phyloP scores from a whole-genome alignment of 2,797 vertebrate genomes.

The Peromyscus attwateri region DNA sequence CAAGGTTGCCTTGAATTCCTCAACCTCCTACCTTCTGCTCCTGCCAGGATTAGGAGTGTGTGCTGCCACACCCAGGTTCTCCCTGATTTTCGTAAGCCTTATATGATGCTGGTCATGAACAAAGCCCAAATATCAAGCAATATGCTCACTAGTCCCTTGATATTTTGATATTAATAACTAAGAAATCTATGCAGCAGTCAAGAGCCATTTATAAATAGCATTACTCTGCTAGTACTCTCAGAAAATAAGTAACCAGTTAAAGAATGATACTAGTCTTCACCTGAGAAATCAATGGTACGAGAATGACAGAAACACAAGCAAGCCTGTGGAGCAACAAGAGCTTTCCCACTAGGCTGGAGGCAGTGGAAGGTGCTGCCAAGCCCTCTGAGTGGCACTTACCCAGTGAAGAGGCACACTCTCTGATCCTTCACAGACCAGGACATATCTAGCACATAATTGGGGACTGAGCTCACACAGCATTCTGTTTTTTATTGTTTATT shows the following conservation, averaged over 20 bases:
- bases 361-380: neutral
- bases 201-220: conserved; percentile 82
- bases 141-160: neutral
- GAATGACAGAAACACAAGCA: conserved; percentile 66
- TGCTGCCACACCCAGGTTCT: neutral
- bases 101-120: neutral
- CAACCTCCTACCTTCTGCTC: neutral
- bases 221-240: conserved; percentile 76
- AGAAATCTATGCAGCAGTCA: conserved; percentile 24
- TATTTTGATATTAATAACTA: conserved; percentile 23
- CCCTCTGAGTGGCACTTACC: neutral
- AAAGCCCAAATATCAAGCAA: neutral
- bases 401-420: neutral
- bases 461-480: neutral
- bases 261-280: conserved; percentile 78
- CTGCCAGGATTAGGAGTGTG: neutral
- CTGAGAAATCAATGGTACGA: conserved; percentile 79
- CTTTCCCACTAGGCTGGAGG: neutral
- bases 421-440: neutral
- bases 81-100: neutral
- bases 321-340: neutral
- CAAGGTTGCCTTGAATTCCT: neutral
- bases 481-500: neutral
- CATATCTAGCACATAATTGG: neutral
- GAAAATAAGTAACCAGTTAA: conserved; percentile 82